A percentile compares a stretch with the other conserved stretches of the same genome.
Evolutionary conservation across 2,888 invertebrate genomes (phyloP).

Genomic region (Pammene fasciana): DNA sequence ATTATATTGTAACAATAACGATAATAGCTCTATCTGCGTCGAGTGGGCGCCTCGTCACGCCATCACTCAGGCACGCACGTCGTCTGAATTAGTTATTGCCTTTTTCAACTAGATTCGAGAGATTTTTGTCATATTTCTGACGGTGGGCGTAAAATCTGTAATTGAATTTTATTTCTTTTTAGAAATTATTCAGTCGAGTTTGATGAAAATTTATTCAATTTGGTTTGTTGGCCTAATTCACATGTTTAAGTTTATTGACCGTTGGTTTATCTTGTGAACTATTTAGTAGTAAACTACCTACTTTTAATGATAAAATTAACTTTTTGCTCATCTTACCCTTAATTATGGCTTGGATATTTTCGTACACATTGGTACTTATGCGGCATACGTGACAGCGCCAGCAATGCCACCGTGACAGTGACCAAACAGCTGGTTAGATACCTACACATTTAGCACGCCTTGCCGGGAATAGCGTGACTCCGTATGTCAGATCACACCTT

Average conservation of each 20-base stretch:
- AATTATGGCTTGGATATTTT: no score
- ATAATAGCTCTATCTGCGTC: conserved; percentile 32
- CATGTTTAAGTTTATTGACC: neutral
- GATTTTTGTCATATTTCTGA: neutral
- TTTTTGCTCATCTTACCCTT: no score
- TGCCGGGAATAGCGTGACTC: no score
- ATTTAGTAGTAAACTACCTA: neutral
- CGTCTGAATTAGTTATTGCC: conserved; percentile 3
- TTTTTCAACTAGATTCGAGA: conserved; percentile 11
- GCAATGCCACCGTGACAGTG: no score
- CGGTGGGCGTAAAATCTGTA: neutral
- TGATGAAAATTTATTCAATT: neutral
- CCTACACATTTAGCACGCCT: no score
- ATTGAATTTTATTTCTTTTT: neutral
- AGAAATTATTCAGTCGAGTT: neutral
- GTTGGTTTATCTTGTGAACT: neutral
- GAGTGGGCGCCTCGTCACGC: conserved; percentile 22
- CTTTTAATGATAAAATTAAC: no score
- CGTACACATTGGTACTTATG: no score
- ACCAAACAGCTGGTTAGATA: no score
- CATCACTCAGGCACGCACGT: conserved; percentile 33
- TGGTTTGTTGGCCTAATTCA: neutral
- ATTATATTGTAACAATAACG: conserved; percentile 34
- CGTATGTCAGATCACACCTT: no score
- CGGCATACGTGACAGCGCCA: no score